phyloP scores from a whole-genome alignment of 1,140 invertebrate species.

The Chionoecetes opilio region DNA sequence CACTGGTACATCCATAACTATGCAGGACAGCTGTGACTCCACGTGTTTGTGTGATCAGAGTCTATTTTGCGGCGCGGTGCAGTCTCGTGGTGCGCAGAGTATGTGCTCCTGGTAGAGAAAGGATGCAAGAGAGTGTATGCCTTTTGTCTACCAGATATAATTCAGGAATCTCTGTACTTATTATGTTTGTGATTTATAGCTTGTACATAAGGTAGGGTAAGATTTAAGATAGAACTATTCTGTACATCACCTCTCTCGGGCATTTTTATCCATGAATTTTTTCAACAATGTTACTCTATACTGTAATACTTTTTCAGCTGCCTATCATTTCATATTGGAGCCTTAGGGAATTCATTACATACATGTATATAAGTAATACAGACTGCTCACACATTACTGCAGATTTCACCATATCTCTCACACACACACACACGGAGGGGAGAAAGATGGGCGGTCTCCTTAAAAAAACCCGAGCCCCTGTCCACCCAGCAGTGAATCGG shows the following conservation, averaged over 20 bases:
- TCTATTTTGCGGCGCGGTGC: not conserved
- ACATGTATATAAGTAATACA: not conserved
- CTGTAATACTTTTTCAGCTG: not conserved
- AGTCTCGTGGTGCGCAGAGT: not conserved
- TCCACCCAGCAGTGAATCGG: too few species aligned
- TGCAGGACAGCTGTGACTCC: conserved; percentile 12
- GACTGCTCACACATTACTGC: not conserved
- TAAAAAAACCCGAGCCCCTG: too few species aligned
- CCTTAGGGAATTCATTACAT: not conserved
- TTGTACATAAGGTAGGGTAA: not conserved
- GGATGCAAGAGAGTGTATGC: not conserved
- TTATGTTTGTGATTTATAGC: conserved; percentile 8
- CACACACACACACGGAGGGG: conserved; percentile 1
- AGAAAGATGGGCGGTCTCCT: too few species aligned
- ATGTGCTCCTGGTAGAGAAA: not conserved
- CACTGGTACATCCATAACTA: not conserved
- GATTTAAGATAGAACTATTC: not conserved
- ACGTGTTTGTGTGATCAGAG: not conserved
- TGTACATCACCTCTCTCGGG: not conserved
- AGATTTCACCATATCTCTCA: not conserved
- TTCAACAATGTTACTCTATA: not conserved
- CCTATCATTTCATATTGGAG: not conserved
- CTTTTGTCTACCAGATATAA: not conserved
- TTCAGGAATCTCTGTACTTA: conserved; percentile 2
- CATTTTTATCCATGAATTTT: not conserved